These are phyloP conservation scores for Sinocyclocheilus rhinocerous DNA, from an alignment of 2,113 vertebrate species.

Conservation along the genomic window DNA sequence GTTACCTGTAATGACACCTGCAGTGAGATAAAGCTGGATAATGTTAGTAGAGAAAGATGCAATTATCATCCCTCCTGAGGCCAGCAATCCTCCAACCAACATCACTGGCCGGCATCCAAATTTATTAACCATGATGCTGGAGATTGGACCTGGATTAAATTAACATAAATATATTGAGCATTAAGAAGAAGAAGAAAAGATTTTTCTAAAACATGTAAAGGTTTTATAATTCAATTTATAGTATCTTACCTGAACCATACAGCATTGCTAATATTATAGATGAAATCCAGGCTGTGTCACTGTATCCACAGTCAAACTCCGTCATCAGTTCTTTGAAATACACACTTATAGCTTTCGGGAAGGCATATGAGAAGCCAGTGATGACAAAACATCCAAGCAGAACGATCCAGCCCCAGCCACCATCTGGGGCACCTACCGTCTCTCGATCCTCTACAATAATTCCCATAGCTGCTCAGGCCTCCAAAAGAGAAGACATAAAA, in stretches of 20 bases:
- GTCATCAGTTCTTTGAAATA: slow-evolving; percentile 94
- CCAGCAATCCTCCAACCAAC: slow-evolving; percentile 89
- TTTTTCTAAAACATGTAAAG: not conserved
- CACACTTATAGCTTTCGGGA: slow-evolving; percentile 93
- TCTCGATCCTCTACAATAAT: slow-evolving; percentile 67
- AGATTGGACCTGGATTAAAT: slow-evolving; percentile 75
- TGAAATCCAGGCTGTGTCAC: slow-evolving; percentile 93
- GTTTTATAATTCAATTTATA: not conserved
- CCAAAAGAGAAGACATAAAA: slow-evolving; percentile 17
- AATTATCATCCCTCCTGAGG: slow-evolving; percentile 88
- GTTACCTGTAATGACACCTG: slow-evolving; percentile 90
- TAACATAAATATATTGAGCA: not conserved
- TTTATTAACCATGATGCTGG: slow-evolving; percentile 80
- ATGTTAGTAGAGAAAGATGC: slow-evolving; percentile 87
- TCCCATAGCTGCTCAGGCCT: slow-evolving; percentile 42
- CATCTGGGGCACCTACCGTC: slow-evolving; percentile 79
- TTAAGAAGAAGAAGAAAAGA: not conserved
- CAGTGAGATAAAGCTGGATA: slow-evolving; percentile 86
- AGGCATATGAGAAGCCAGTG: slow-evolving; percentile 96
- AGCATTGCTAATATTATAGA: slow-evolving; percentile 96
- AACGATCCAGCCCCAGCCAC: slow-evolving; percentile 95
- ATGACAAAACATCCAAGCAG: slow-evolving; percentile 90
- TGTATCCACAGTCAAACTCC: slow-evolving; percentile 90
- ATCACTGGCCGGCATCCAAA: slow-evolving; percentile 84
- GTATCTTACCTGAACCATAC: slow-evolving; percentile 86